Percentiles rank a stretch among this genome's conserved stretches.
Evolutionary conservation across 2,113 vertebrate genomes (phyloP).

Genomic region (Labeo catla): DNA sequence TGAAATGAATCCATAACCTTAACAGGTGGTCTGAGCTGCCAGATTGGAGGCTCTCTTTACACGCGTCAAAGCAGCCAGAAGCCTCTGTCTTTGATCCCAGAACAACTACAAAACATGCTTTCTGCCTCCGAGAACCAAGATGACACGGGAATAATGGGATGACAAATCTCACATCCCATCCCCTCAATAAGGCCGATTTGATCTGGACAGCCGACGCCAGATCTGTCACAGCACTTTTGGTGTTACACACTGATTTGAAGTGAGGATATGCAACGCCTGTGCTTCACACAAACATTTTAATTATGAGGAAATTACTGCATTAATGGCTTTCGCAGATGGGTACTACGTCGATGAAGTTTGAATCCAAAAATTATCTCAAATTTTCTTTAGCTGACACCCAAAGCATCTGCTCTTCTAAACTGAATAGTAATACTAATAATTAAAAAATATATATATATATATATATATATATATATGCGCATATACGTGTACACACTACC

Average conservation of each 20-base stretch:
- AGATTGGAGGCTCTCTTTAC: not conserved
- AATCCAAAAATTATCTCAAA: not conserved
- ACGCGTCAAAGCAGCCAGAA: not conserved
- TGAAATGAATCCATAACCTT: conserved; percentile 46
- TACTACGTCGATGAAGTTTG: not conserved
- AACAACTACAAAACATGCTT: conserved; percentile 25
- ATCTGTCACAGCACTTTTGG: conserved; percentile 34
- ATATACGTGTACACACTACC: no score
- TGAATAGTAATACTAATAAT: no score
- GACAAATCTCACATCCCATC: conserved; percentile 40
- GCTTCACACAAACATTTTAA: not conserved
- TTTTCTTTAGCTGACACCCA: not conserved
- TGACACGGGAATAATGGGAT: conserved; percentile 39
- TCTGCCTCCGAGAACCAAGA: conserved; percentile 13
- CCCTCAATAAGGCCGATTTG: conserved; percentile 33
- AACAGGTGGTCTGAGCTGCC: conserved; percentile 46
- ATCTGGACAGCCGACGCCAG: conserved; percentile 4
- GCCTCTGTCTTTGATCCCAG: conserved; percentile 45
- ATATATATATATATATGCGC: no score
- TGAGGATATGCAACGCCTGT: not conserved
- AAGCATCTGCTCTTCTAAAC: not conserved
- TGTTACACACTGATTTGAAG: conserved; percentile 12
- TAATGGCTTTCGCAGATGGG: not conserved
- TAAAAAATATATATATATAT: no score
- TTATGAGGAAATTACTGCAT: not conserved